Evolutionary conservation across 2,888 invertebrate species (phyloP).

Genomic region (Erpobdella octoculata): DNA sequence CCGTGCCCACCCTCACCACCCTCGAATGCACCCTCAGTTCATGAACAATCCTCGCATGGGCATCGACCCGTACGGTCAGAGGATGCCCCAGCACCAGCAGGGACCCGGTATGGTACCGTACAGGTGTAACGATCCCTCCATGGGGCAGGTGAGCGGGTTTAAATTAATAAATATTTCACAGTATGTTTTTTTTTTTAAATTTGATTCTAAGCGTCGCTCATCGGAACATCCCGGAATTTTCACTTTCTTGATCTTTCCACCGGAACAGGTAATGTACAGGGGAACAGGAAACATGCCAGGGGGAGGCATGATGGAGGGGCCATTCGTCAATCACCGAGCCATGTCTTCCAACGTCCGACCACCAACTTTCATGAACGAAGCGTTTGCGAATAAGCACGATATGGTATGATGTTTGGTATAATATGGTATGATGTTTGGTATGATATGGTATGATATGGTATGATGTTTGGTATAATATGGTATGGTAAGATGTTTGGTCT

Average conservation of each 20-base stretch:
- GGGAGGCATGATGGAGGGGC: constrained; percentile 8
- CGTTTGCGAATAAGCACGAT: constrained; percentile 16
- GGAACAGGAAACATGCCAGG: background rate
- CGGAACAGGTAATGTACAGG: constrained; percentile 26
- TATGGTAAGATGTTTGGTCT: too few relatives aligned
- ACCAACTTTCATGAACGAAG: background rate
- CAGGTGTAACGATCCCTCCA: background rate
- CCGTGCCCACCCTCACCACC: constrained; percentile 1
- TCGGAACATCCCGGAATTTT: too few relatives aligned
- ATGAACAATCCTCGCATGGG: constrained; percentile 10
- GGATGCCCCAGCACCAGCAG: background rate
- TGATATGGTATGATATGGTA: constrained; percentile 20
- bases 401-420: constrained; percentile 18
- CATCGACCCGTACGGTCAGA: constrained; percentile 4
- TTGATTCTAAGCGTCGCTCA: too few relatives aligned
- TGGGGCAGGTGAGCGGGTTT: constrained; percentile 14
- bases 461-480: constrained; percentile 10
- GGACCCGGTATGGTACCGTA: background rate
- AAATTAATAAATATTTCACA: too few relatives aligned
- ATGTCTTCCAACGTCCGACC: constrained; percentile 17
- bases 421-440: constrained; percentile 19
- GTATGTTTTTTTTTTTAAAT: too few relatives aligned
- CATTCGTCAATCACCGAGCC: constrained; percentile 10
- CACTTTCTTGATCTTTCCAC: too few relatives aligned
- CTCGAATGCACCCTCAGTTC: background rate